Percentiles rank a stretch among this genome's conserved stretches.
Conservation (phyloP, 2,888 invertebrate genomes). For the Dicycla oo region DNA sequence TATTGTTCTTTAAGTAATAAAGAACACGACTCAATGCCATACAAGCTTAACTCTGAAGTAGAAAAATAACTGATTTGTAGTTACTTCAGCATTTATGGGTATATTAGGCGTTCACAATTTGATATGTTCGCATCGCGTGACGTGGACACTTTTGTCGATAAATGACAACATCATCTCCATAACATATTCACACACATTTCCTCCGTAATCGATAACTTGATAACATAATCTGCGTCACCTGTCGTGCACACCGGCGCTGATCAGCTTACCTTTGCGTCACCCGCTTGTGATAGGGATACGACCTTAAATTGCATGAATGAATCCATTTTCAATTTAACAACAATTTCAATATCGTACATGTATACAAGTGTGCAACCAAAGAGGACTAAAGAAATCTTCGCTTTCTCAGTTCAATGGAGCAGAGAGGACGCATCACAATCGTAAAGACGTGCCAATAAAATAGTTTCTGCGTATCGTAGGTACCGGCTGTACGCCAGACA, state of each 20-base stretch:
- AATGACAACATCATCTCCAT: neutral
- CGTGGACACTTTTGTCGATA: constrained; percentile 14
- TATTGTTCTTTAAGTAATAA: neutral
- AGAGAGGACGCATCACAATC: constrained; percentile 44
- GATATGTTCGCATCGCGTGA: constrained; percentile 5
- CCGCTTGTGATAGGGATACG: constrained; percentile 40
- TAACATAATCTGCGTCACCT: constrained; percentile 39
- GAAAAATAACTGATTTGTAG: neutral
- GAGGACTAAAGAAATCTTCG: constrained; percentile 64
- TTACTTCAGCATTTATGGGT: neutral
- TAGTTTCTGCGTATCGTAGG: constrained; percentile 46
- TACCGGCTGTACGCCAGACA: constrained; percentile 31
- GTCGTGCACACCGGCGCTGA: constrained; percentile 22
- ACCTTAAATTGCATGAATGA: constrained; percentile 59
- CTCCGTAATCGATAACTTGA: constrained; percentile 39
- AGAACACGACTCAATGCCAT: neutral
- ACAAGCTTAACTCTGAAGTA: neutral
- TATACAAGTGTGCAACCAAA: constrained; percentile 42
- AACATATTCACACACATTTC: constrained; percentile 27
- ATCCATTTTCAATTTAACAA: constrained; percentile 65
- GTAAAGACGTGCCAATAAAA: constrained; percentile 46
- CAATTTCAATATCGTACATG: constrained; percentile 64
- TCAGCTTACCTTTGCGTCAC: constrained; percentile 51
- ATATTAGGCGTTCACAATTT: neutral
- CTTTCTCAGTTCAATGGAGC: constrained; percentile 63